Evolutionary conservation across 2,888 invertebrate genomes (phyloP).

Genomic region (Cacoxenus indagator): DNA sequence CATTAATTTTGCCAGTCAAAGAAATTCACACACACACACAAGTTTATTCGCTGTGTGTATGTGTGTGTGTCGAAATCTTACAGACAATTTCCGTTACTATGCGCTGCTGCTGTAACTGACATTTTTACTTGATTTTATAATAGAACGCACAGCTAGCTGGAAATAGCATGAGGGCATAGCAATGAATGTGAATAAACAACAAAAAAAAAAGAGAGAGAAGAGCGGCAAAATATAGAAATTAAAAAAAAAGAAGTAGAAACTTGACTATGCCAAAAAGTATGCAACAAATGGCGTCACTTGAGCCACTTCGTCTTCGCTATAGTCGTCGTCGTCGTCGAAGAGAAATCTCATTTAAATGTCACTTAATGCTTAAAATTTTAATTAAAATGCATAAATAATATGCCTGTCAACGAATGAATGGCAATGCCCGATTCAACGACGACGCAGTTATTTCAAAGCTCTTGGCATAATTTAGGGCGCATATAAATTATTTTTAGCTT

Average conservation of each 20-base stretch:
- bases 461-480: conserved; percentile 14
- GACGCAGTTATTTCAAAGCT: not conserved
- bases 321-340: not conserved
- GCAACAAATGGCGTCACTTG: conserved; percentile 24
- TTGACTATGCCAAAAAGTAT: not conserved
- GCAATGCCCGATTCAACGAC: not conserved
- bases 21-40: not conserved
- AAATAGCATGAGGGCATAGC: not conserved
- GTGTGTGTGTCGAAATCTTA: conserved; percentile 35
- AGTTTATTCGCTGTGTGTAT: conserved; percentile 9
- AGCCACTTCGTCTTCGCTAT: conserved; percentile 25
- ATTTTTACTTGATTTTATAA: conserved; percentile 6
- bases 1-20: conserved; percentile 48
- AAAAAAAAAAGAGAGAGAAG: not conserved
- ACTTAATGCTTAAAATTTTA: conserved; percentile 57
- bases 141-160: not conserved
- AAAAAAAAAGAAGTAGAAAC: not conserved
- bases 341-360: conserved; percentile 59
- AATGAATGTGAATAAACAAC: not conserved
- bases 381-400: conserved; percentile 62
- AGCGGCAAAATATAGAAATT: not conserved
- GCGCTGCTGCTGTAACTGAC: conserved; percentile 29
- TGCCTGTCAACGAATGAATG: conserved; percentile 37
- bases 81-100: conserved; percentile 38
- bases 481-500: conserved; percentile 13